These are phyloP conservation scores for Vanacampus margaritifer DNA, from an alignment of 2,113 vertebrate genomes.

Conservation along the genomic window DNA sequence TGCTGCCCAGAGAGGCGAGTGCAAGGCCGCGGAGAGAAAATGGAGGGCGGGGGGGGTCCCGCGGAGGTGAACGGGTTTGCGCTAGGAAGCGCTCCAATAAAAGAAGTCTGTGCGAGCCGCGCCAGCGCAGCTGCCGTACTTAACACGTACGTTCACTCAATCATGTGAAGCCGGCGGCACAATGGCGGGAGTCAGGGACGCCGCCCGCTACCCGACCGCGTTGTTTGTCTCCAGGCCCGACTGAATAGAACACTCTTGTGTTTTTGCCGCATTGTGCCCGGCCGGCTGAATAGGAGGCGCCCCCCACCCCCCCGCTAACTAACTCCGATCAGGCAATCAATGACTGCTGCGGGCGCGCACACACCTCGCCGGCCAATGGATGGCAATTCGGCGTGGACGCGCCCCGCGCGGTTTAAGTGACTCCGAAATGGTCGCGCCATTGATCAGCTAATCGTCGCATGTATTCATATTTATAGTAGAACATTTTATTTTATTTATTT, in stretches of 20 bases:
- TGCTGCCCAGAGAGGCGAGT: constrained; percentile 35
- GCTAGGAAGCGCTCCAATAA: constrained; percentile 54
- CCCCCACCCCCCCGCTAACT: constrained; percentile 53
- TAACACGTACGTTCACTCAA: constrained; percentile 16
- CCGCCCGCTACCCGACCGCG: not conserved
- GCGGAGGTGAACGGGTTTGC: constrained; percentile 50
- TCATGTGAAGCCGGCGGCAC: constrained; percentile 5
- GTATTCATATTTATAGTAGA: too few relatives aligned
- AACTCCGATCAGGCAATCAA: constrained; percentile 63
- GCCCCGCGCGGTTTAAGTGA: constrained; percentile 6
- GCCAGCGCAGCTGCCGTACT: constrained; percentile 8
- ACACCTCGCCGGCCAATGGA: constrained; percentile 61
- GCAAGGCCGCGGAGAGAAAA: constrained; percentile 49
- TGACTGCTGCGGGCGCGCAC: constrained; percentile 59
- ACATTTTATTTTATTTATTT: too few relatives aligned
- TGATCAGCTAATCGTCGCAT: too few relatives aligned
- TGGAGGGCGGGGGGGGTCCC: constrained; percentile 45
- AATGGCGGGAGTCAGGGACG: constrained; percentile 13
- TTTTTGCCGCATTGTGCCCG: constrained; percentile 54
- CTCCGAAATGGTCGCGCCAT: not conserved
- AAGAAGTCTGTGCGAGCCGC: constrained; percentile 40
- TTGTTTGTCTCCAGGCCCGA: constrained; percentile 15
- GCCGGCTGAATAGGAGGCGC: constrained; percentile 49
- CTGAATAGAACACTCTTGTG: constrained; percentile 21
- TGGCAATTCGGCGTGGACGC: constrained; percentile 56